Evolutionary conservation across 1,140 invertebrate species (phyloP), one percentile per base, ranked within the genome.

Genomic region (Atta colombica): DNA sequence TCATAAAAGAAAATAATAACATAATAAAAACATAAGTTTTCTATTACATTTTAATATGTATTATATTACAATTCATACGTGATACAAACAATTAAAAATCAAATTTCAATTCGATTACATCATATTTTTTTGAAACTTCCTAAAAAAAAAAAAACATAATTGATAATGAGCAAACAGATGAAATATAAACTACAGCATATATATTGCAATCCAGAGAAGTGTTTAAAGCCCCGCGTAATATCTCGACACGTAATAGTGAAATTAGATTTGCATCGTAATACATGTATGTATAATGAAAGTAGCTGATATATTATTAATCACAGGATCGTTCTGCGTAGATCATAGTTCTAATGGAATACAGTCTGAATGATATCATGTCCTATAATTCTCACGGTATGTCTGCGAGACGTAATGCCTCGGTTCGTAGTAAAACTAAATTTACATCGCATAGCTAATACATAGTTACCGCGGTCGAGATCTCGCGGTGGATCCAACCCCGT

Each of bases 401-500:
- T 58, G 21, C 21, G 68, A 72, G 55, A 72, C 28, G 63, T 69
- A 72, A 72, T 82, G 3, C 21, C 53, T n/a, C 53, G 53, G 55
- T n/a, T 61, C 39, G 28, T 14, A 12, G 14, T 51, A 21, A 84
- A 84, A 84, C 58, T 45, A 14, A 60, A 49, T 84, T 84, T 63
- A 61, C 55, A 74, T 84, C 39, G 45, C 45, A 51, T 14, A 75
- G 55, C 28, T 84, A 61, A 74, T 31, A 55, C 55, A 84, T 25
- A 25, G 55, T 84, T 60, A 82, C 35, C 68, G 6, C n/a, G 55
- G 25, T 74, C 53, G 78, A 8, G 45, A 39, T 82, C 53, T 65
- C 61, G 45, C 77, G 61, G 18, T 58, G 39, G 66, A 69, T 69
- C 21, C 55, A 66, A 18, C 10, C 61, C 61, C 61, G 45, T 49